Percentiles rank a stretch among this genome's conserved stretches.
Conservation (phyloP, 30 jellyfish, hydroid and myxozoan genomes). For the Cassiopea andromeda region DNA sequence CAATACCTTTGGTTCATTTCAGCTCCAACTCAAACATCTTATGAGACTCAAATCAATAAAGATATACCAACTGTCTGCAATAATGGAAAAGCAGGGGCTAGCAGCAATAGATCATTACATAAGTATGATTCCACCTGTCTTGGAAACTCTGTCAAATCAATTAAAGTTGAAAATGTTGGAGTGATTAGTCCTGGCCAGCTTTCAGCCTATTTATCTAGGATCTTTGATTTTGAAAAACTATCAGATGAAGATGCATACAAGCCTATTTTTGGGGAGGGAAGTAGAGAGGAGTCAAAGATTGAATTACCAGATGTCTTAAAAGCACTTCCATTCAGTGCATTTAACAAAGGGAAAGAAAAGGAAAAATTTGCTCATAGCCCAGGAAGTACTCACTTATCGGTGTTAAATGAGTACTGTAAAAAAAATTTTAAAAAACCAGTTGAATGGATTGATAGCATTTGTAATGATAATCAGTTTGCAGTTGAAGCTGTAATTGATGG, state of each 20-base stretch:
- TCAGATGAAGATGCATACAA: slow-evolving; percentile 16
- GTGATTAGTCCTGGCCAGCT: slow-evolving; percentile 20
- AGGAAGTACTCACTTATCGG: slow-evolving; percentile 61
- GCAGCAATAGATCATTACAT: neutral
- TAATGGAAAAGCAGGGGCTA: neutral
- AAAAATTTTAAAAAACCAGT: slow-evolving; percentile 40
- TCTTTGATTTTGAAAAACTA: slow-evolving; percentile 24
- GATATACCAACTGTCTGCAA: too few species aligned
- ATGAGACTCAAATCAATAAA: too few species aligned
- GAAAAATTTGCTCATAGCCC: slow-evolving; percentile 29
- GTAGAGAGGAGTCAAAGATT: neutral
- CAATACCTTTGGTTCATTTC: too few species aligned
- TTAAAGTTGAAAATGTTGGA: neutral
- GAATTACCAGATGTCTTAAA: slow-evolving; percentile 21
- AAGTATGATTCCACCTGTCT: neutral
- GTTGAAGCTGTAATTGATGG: slow-evolving; percentile 72
- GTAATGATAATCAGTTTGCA: slow-evolving; percentile 29
- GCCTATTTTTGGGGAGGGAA: slow-evolving; percentile 46
- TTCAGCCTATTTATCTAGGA: slow-evolving; percentile 23
- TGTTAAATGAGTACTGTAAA: slow-evolving; percentile 75
- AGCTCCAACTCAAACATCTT: too few species aligned
- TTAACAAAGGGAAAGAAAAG: neutral
- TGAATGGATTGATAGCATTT: slow-evolving; percentile 31
- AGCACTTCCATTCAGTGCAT: slow-evolving; percentile 33
- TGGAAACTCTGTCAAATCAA: neutral